A percentile compares a stretch with the other conserved stretches of the same genome.
phyloP scores from a whole-genome alignment of 2,797 vertebrate species.

The Rhinichthys osculus region DNA sequence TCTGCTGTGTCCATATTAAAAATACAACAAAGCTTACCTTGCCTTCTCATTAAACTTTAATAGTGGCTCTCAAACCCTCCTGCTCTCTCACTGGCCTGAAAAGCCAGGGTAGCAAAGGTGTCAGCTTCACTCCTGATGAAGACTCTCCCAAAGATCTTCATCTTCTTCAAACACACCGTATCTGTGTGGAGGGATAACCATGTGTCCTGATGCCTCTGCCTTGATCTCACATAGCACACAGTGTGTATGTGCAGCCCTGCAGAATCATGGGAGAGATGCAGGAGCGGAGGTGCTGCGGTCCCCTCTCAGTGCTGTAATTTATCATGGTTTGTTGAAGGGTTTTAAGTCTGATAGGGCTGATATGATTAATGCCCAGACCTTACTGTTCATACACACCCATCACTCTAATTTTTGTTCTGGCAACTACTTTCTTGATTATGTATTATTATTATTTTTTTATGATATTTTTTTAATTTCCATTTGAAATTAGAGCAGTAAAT shows the following conservation, averaged over 20 bases:
- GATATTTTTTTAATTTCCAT: slow-evolving; percentile 37
- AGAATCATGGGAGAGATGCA: slow-evolving; percentile 51
- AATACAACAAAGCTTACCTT: slow-evolving; percentile 57
- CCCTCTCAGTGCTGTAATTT: slow-evolving; percentile 59
- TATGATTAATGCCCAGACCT: slow-evolving; percentile 66
- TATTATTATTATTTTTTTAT: slow-evolving; percentile 61
- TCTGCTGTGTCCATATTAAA: slow-evolving; percentile 52
- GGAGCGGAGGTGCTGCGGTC: slow-evolving; percentile 30
- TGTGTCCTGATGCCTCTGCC: slow-evolving; percentile 15
- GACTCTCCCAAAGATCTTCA: slow-evolving; percentile 37
- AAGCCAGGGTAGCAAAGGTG: slow-evolving; percentile 40
- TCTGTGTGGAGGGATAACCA: slow-evolving; percentile 35
- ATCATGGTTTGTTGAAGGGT: slow-evolving; percentile 65
- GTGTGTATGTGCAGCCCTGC: slow-evolving; percentile 3
- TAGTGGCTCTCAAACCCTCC: slow-evolving; percentile 33
- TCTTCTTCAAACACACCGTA: slow-evolving; percentile 26
- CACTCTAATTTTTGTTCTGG: slow-evolving; percentile 54
- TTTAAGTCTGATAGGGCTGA: slow-evolving; percentile 59
- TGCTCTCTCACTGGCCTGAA: slow-evolving; percentile 32
- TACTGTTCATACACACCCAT: slow-evolving; percentile 59
- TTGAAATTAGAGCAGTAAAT: slow-evolving; percentile 47
- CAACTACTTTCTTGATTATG: slow-evolving; percentile 57
- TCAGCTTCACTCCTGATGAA: slow-evolving; percentile 38
- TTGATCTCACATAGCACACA: slow-evolving; percentile 31
- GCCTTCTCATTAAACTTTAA: slow-evolving; percentile 54